These are phyloP conservation scores for Rhabditoides inermis DNA, from an alignment of 2,888 invertebrate genomes.

Conservation along the genomic window DNA sequence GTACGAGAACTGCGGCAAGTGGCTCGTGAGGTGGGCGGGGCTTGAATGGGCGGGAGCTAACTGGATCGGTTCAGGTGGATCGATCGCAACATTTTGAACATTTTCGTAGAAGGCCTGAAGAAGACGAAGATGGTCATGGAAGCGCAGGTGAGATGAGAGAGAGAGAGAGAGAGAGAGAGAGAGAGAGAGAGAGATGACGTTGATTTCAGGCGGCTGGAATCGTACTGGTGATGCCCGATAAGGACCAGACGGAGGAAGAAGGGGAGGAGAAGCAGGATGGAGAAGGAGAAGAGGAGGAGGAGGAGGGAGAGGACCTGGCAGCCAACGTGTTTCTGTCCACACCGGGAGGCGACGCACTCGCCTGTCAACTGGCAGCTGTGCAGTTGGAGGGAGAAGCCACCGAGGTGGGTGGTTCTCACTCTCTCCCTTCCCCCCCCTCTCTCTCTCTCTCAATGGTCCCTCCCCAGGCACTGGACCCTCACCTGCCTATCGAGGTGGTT, in stretches of 20 bases:
- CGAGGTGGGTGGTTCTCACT: too few species aligned
- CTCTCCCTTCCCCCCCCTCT: too few species aligned
- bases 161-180: too few species aligned
- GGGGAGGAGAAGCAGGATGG: neutral
- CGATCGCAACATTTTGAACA: conserved; percentile 8
- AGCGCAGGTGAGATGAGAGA: too few species aligned
- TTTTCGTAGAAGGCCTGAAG: conserved; percentile 15
- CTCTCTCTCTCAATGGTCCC: too few species aligned
- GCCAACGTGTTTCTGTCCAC: neutral
- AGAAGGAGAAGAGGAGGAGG: neutral
- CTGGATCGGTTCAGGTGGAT: too few species aligned
- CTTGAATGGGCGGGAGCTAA: too few species aligned
- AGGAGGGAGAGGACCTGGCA: neutral
- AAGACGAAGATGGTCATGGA: conserved; percentile 8
- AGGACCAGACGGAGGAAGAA: neutral
- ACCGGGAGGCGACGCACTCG: neutral
- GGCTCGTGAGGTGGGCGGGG: too few species aligned
- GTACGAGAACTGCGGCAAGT: conserved; percentile 5
- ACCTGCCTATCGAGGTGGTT: neutral
- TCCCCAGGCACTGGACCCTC: neutral
- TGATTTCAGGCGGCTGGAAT: conserved; percentile 10
- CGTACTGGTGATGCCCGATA: conserved; percentile 3
- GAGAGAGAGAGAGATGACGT: too few species aligned
- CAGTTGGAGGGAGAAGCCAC: too few species aligned
- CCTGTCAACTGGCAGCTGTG: too few species aligned